Evolutionary conservation across 1,140 invertebrate genomes (phyloP), one percentile per base, ranked within the genome.

Genomic region (Euglossa dilemma): DNA sequence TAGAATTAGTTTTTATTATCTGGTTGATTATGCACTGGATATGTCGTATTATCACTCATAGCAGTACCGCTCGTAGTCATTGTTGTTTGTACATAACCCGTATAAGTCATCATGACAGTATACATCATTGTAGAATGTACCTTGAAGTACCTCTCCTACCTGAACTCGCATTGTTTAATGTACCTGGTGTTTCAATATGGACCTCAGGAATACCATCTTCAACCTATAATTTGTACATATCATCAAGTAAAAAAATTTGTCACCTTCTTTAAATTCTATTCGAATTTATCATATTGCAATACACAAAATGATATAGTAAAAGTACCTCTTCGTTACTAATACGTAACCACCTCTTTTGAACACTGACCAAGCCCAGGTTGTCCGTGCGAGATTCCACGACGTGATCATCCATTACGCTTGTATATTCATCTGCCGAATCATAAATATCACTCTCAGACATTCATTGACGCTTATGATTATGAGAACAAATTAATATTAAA

Each of bases 371-470:
- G n/a, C n/a, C n/a, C n/a, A n/a, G n/a, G n/a, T n/a, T n/a, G n/a
- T n/a, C n/a, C n/a, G n/a, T n/a, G n/a, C n/a, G n/a, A n/a, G n/a
- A n/a, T n/a, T n/a, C n/a, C n/a, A n/a, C n/a, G n/a, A n/a, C n/a
- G n/a, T n/a, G 76, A 91, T 95, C 96, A 94, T 97, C 96, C 97
- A 97, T 97, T 88, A 97, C 96, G 94, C 96, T 96, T 92, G 96
- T 97, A 88, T 96, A 96, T 95, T 97, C 96, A 92, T 96, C 96
- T 89, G 95, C 95, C 91, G 91, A 93, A 85, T 95, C 94, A 89
- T 90, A 92, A 54, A 25, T 67, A 77, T 94, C 93, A 93, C 93
- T 94, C 87, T 94, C 94, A 94, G 94, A 94, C 94, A 95, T 95
- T 94, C 93, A 94, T 93, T 73, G 92, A 93, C 84, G 43, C 86